Base-by-base conservation (phyloP, 2,113 vertebrate species). In the Pygoscelis antarcticus region DNA sequence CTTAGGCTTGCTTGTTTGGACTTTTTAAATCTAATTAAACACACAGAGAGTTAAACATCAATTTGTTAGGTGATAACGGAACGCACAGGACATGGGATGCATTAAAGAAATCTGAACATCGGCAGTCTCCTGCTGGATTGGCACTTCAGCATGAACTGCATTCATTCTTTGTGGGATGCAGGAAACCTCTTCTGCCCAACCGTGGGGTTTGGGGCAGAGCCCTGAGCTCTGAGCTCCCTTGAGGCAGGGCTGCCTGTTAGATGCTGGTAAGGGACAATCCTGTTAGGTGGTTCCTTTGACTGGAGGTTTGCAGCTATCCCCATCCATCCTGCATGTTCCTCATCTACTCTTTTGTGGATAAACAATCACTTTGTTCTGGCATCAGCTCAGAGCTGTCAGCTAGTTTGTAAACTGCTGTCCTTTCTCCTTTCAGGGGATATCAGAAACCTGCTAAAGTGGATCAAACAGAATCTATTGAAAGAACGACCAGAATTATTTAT, bases 401-500 rank as follows among this genome's bases (percentile, higher is more conserved):
- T 30, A 27, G 47, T 95, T 90, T 95, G 70, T 92, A 84, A 96
- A 93, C 93, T 74, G 38, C 72, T 85, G 44, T 97, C 68, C 80
- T 92, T 94, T 96, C 94, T 95, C 96, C 96, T 98, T 97, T 55
- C 92, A 99, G 99, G 99, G 99, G 98, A 99, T 94, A 96, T 99
- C 97, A 99, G 99, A 95, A 99, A 98, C 98, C 99, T 99, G 97
- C 98, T 99, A 87, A 98, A 98, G 79, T 99, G 99, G 99, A 99
- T 99, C 98, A 99, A 98, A 98, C 97, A 95, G 94, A 99, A 99
- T 97, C 98, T 99, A 93, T 96, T 99, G 91, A 99, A 99, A 98
- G 99, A 99, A 90, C 98, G 99, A 46, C 99, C 99, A 3, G 99
- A 99, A 96, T 98, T 99, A 94, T 99, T 99, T 98, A 98, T 99